These are phyloP conservation scores for Apotomis capreana DNA, from an alignment of 2,888 invertebrate genomes.

Conservation along the genomic window DNA sequence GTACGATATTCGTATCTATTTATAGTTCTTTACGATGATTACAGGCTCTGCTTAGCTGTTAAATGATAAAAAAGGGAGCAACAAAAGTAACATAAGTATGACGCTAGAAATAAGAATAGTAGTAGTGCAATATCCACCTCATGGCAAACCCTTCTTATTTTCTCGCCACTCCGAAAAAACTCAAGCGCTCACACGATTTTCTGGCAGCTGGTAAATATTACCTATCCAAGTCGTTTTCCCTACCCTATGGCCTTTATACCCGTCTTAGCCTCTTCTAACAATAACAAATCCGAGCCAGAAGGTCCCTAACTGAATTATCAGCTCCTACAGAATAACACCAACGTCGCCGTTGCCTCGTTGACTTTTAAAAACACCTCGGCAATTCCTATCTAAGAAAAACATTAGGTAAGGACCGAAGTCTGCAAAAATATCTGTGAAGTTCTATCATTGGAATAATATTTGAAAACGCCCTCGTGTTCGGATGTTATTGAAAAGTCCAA, in stretches of 20 bases:
- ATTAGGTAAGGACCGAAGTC: slow-evolving; percentile 30
- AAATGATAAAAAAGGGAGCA: too few species aligned
- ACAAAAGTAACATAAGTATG: too few species aligned
- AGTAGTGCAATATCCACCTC: too few species aligned
- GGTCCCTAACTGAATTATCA: neutral
- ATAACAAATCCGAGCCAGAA: neutral
- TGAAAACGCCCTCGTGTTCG: slow-evolving; percentile 33
- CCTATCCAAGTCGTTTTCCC: too few species aligned
- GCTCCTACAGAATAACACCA: neutral
- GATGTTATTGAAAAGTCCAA: slow-evolving; percentile 40
- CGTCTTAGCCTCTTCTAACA: neutral
- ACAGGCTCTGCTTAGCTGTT: too few species aligned
- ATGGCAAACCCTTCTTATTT: too few species aligned
- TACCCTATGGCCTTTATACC: neutral
- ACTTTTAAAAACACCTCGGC: slow-evolving; percentile 29
- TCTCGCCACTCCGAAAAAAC: too few species aligned
- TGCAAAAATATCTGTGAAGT: slow-evolving; percentile 39
- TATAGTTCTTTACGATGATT: too few species aligned
- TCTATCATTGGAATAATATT: slow-evolving; percentile 40
- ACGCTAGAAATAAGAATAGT: too few species aligned
- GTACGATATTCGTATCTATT: too few species aligned
- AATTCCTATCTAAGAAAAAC: slow-evolving; percentile 33
- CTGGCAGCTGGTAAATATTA: too few species aligned
- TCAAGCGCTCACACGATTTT: too few species aligned
- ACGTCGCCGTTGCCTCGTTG: neutral